These are phyloP conservation scores for Arge pagana DNA, from an alignment of 2,888 invertebrate genomes.

Conservation along the genomic window DNA sequence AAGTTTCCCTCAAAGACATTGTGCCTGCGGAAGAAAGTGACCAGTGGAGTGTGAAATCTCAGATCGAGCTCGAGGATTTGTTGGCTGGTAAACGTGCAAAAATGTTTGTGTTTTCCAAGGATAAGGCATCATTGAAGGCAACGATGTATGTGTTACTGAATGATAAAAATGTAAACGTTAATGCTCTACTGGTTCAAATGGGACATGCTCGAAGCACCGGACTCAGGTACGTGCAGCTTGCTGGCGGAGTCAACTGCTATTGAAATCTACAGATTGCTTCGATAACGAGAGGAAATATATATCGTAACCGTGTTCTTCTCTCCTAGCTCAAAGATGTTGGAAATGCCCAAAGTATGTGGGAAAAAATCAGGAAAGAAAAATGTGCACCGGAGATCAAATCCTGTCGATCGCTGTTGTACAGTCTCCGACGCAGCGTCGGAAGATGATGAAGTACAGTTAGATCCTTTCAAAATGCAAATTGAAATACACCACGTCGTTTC, in stretches of 20 bases:
- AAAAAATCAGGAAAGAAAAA: not conserved
- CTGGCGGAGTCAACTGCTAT: not conserved
- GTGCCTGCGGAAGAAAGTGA: slow-evolving; percentile 44
- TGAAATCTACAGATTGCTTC: not conserved
- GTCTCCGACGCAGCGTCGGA: not conserved
- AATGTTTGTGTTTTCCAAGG: slow-evolving; percentile 52
- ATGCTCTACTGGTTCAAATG: slow-evolving; percentile 60
- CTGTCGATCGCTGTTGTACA: not conserved
- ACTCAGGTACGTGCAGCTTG: slow-evolving; percentile 57
- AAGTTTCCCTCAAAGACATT: slow-evolving; percentile 47
- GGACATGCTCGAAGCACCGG: slow-evolving; percentile 62
- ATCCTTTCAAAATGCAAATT: slow-evolving; percentile 61
- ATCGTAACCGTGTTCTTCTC: no score
- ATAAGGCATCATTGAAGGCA: slow-evolving; percentile 34
- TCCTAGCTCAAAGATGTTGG: slow-evolving; percentile 3
- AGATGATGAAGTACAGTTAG: slow-evolving; percentile 27
- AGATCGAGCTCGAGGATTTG: slow-evolving; percentile 51
- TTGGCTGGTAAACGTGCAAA: slow-evolving; percentile 50
- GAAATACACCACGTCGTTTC: slow-evolving; percentile 61
- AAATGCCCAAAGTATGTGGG: not conserved
- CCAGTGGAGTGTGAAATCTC: slow-evolving; percentile 54
- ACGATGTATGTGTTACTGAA: slow-evolving; percentile 39
- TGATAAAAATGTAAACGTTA: slow-evolving; percentile 59
- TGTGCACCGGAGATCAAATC: not conserved
- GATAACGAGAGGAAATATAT: no score